Conservation (phyloP, 2,888 invertebrate species). For the Spodoptera exigua region DNA sequence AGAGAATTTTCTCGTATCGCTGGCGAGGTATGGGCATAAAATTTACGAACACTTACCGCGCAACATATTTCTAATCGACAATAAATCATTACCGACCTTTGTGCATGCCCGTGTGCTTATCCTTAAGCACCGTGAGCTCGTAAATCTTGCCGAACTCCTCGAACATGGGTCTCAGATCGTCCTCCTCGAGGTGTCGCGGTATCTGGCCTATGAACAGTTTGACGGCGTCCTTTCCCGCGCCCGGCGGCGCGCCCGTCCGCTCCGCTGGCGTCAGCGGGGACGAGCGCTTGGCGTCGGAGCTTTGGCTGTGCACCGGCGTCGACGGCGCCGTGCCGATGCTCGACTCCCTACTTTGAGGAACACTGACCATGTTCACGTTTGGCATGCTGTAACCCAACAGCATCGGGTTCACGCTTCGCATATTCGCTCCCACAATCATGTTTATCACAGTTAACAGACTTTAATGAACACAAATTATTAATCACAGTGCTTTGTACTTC, state of each 20-base stretch:
- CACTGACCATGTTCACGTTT: constrained; percentile 62
- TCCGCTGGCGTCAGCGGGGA: constrained; percentile 82
- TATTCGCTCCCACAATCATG: constrained; percentile 83
- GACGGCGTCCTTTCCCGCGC: constrained; percentile 90
- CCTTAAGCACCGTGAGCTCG: constrained; percentile 97
- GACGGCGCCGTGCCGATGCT: constrained; percentile 79
- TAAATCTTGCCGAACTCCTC: constrained; percentile 98
- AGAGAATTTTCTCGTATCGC: constrained; percentile 27
- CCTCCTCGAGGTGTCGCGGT: constrained; percentile 96
- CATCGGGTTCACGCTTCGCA: constrained; percentile 79
- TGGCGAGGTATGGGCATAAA: constrained; percentile 25
- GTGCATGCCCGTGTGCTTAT: constrained; percentile 98
- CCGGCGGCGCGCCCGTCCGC: constrained; percentile 82
- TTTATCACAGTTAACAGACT: constrained; percentile 75
- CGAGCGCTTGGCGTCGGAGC: constrained; percentile 65
- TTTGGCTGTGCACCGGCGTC: constrained; percentile 78
- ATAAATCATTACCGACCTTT: constrained; percentile 92
- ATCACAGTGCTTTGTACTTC: constrained; percentile 86
- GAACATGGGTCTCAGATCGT: constrained; percentile 96
- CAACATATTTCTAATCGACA: constrained; percentile 46
- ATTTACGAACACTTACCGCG: constrained; percentile 33
- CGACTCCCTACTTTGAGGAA: constrained; percentile 58
- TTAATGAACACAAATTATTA: constrained; percentile 73
- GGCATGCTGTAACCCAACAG: constrained; percentile 79
- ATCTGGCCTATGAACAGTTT: constrained; percentile 98